Evolutionary conservation across 2,797 vertebrate species (phyloP).

Genomic region (Tolypeutes matacus): DNA sequence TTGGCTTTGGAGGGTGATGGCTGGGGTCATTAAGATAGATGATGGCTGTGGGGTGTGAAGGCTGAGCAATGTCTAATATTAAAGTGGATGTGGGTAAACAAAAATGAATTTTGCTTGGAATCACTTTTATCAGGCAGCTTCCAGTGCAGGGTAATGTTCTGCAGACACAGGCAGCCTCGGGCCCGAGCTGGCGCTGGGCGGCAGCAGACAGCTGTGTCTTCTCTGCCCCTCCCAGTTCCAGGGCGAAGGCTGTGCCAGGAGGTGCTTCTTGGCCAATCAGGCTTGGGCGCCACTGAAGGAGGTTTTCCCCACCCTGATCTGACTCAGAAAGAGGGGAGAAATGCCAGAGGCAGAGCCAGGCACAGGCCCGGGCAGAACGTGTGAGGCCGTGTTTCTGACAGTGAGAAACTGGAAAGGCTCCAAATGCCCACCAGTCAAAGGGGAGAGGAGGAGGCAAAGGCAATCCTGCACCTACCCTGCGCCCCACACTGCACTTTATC

Average conservation of each 20-base stretch:
- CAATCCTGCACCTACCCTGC: neutral
- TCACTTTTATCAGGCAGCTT: neutral
- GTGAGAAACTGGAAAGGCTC: constrained; percentile 36
- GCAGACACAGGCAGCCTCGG: neutral
- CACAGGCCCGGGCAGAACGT: constrained; percentile 57
- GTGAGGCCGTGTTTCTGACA: neutral
- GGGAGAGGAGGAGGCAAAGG: neutral
- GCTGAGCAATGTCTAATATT: neutral
- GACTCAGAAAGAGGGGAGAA: constrained; percentile 70
- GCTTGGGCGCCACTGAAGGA: constrained; percentile 4
- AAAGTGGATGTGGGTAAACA: neutral
- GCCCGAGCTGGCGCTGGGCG: neutral
- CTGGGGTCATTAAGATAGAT: neutral
- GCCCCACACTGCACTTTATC: neutral
- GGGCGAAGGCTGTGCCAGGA: neutral
- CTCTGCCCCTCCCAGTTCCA: constrained; percentile 23
- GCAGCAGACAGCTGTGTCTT: neutral
- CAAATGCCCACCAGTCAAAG: constrained; percentile 13
- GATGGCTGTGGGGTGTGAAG: neutral
- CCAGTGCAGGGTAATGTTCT: neutral
- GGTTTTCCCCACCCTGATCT: neutral
- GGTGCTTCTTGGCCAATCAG: neutral
- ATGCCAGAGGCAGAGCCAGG: constrained; percentile 47
- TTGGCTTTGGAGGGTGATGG: neutral
- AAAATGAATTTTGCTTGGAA: neutral